Evolutionary conservation across 2,113 vertebrate genomes (phyloP), one percentile per base, ranked within the genome.

Genomic region (Herpetotheres cachinnans): DNA sequence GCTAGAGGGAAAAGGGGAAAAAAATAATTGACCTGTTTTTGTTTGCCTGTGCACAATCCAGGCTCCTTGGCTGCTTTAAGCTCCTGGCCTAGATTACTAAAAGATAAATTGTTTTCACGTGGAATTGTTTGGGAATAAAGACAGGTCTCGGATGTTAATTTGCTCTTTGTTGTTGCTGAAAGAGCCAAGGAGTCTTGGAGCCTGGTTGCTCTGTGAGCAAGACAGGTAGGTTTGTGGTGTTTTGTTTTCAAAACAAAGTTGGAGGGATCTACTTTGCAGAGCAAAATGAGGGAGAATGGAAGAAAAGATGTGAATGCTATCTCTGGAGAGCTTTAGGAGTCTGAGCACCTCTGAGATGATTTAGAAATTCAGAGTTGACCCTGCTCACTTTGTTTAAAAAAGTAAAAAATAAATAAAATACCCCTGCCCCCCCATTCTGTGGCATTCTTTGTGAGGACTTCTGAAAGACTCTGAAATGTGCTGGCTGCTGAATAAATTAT

Each of bases 401-500:
- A 82, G 63, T 36, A 85, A 90, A 78, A 93, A 82, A 61, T 14
- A 93, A 95, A 94, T 40, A 91, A 85, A 83, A 70, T 69, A 34
- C 24, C 38, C 54, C 32, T 14, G 4, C 13, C 8, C 7, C 36
- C 14, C 10, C 34, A 22, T 66, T 78, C 73, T 32, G 9, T 79
- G 44, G 73, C 52, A 69, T 90, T 79, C 90, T 77, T 93, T 87
- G 82, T 55, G 91, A 95, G 85, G 82, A 95, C 95, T 97, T 97
- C 97, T 95, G 95, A 97, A 83, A 97, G 97, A 97, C 93, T 97
- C 52, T 22, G 77, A 89, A 95, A 97, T 97, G 94, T 2, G 4
- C 70, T 93, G 74, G 73, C 91, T 97, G 67, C 82, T 97, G 96
- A 97, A 98, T 97, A 97, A 98, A 96, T 97, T 49, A 97, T 97